These are phyloP conservation scores for Mayetiola destructor DNA, from an alignment of 2,888 invertebrate genomes.

Conservation along the genomic window DNA sequence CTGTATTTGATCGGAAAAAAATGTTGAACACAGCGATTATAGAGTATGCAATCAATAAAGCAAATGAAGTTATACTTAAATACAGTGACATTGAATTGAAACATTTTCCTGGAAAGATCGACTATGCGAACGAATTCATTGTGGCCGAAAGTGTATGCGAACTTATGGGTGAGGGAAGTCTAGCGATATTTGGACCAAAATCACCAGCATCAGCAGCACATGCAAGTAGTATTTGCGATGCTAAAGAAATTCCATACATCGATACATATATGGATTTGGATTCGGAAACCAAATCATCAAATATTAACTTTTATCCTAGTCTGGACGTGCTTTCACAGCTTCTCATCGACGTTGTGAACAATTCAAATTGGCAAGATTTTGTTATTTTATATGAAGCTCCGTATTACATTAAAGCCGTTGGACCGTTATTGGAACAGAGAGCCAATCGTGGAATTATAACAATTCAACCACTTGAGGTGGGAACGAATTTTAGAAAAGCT, in stretches of 20 bases:
- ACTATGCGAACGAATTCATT: background rate
- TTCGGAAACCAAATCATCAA: conserved; percentile 40
- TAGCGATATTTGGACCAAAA: conserved; percentile 72
- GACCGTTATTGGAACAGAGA: background rate
- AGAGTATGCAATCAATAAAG: background rate
- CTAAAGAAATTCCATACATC: conserved; percentile 72
- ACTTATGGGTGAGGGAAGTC: conserved; percentile 22
- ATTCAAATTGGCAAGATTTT: conserved; percentile 68
- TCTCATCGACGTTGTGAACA: conserved; percentile 51
- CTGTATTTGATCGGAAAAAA: background rate
- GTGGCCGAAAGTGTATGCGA: background rate
- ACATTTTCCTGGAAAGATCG: background rate
- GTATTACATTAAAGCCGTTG: background rate
- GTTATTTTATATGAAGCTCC: conserved; percentile 68
- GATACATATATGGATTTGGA: conserved; percentile 63
- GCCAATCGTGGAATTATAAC: background rate
- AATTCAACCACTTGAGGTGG: background rate
- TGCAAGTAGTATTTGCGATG: conserved; percentile 69
- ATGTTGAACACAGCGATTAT: background rate
- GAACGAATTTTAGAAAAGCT: conserved; percentile 43
- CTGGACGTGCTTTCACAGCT: conserved; percentile 44
- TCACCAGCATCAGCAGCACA: conserved; percentile 51
- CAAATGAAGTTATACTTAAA: background rate
- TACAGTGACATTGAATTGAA: background rate
- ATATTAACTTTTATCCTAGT: conserved; percentile 63